Evolutionary conservation across 2,888 invertebrate genomes (phyloP), one percentile per base, ranked within the genome.

Genomic region (Mesopsocus fuscifrons): DNA sequence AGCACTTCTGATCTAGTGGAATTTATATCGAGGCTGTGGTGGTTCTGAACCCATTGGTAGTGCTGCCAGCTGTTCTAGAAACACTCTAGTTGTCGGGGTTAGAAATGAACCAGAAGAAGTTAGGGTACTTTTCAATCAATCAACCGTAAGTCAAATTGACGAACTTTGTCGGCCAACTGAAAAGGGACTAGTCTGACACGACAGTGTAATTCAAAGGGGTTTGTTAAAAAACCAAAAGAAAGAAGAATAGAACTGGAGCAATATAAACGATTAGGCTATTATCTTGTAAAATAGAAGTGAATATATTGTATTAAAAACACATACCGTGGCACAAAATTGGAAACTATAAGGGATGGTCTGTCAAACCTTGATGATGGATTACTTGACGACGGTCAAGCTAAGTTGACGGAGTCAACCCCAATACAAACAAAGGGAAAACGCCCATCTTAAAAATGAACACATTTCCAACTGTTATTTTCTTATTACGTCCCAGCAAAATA

Each of bases 261-360:
- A 26, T 26, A n/a, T n/a, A 26, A 26, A 26, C 26, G 26, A 26
- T 26, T 26, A 26, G 26, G 26, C 26, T 26, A 26, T 26, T 26
- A 26, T 26, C 26, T 26, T 26, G 26, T 26, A 26, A 26, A 26
- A 26, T 26, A 26, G 26, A 26, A 26, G 26, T 26, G 26, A 26
- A 26, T 26, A 38, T 38, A 38, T 38, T 38, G 17, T 38, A 38
- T 38, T 38, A 38, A 38, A 38, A 38, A 38, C 38, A 38, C 38
- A 38, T 38, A 38, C 38, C 38, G 38, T 38, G 38, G 38, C 21
- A 38, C 38, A 38, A 38, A 38, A 38, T 38, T 38, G 38, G 38
- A 38, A 20, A 38, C 17, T 16, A 20, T 38, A 38, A 38, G 38
- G 38, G 38, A 38, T 38, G 38, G 20, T 38, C 38, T 38, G 38